A percentile compares a stretch with the other conserved stretches of the same genome.
Evolutionary conservation across 1,140 invertebrate genomes (phyloP).

Genomic region (Gyrodactylus salaris): DNA sequence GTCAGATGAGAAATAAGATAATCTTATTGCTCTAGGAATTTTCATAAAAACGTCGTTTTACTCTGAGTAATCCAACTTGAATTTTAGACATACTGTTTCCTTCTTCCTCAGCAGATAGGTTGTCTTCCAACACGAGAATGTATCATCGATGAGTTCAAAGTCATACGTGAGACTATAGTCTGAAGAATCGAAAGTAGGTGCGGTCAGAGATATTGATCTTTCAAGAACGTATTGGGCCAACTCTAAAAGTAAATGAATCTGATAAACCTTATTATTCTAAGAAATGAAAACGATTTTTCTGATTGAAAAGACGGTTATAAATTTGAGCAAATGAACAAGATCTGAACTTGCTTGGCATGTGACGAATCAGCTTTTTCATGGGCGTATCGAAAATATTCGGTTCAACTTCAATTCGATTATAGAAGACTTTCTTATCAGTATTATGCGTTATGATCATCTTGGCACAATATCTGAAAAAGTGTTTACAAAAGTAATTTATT

Average conservation of each 20-base stretch:
- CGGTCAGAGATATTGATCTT: neutral
- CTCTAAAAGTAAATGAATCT: neutral
- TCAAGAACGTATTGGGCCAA: neutral
- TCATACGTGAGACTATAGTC: neutral
- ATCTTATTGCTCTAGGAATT: too few species aligned
- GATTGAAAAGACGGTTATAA: too few species aligned
- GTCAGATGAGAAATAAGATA: too few species aligned
- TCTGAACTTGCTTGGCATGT: neutral
- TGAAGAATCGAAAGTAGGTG: neutral
- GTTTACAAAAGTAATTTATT: too few species aligned
- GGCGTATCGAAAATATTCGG: neutral
- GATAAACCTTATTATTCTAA: neutral
- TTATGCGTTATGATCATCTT: neutral
- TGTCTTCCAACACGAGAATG: neutral
- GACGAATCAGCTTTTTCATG: neutral
- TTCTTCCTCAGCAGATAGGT: neutral
- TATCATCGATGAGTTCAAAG: neutral
- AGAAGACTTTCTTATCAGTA: neutral
- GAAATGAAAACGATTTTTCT: neutral
- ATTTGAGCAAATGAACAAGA: too few species aligned
- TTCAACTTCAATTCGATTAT: neutral
- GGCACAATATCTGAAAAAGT: neutral
- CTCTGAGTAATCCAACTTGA: neutral
- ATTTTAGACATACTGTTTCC: neutral
- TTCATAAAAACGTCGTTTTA: neutral